A percentile compares a stretch with the other conserved stretches of the same genome.
Evolutionary conservation across 1,140 invertebrate species (phyloP).

Genomic region (Hyphantria cunea): DNA sequence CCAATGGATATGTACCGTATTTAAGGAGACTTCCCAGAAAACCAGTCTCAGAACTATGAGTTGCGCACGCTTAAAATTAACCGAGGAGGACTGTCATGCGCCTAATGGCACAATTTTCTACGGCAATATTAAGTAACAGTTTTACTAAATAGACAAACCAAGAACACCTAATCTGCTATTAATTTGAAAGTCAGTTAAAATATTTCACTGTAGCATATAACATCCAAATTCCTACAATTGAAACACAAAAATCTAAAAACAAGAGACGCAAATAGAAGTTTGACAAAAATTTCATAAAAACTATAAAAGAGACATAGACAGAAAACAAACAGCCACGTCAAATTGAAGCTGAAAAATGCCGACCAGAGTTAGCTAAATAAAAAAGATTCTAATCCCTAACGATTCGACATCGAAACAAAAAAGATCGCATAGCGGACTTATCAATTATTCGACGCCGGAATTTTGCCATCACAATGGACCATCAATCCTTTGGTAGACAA

Average conservation of each 20-base stretch:
- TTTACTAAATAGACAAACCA: no score
- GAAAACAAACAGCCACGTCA: conserved; percentile 25
- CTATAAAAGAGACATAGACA: conserved; percentile 14
- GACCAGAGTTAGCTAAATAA: conserved; percentile 21
- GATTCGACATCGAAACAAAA: conserved; percentile 48
- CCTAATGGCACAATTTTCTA: no score
- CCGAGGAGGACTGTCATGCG: no score
- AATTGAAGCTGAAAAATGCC: conserved; percentile 34
- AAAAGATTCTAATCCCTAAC: conserved; percentile 62
- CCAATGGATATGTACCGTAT: no score
- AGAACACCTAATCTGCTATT: no score
- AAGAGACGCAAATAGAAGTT: conserved; percentile 11
- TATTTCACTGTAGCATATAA: conserved; percentile 7
- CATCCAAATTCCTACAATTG: neutral
- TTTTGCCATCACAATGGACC: conserved; percentile 65
- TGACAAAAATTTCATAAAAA: conserved; percentile 17
- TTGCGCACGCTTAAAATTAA: no score
- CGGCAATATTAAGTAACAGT: no score
- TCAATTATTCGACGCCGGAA: conserved; percentile 64
- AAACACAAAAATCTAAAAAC: conserved; percentile 11
- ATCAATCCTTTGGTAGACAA: conserved; percentile 57
- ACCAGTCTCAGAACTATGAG: no score
- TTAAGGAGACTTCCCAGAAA: no score
- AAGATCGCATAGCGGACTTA: conserved; percentile 40
- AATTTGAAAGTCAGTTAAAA: no score